Percentiles rank a stretch among this genome's conserved stretches.
Evolutionary conservation across 2,797 vertebrate genomes (phyloP).

Genomic region (Galago senegalensis): DNA sequence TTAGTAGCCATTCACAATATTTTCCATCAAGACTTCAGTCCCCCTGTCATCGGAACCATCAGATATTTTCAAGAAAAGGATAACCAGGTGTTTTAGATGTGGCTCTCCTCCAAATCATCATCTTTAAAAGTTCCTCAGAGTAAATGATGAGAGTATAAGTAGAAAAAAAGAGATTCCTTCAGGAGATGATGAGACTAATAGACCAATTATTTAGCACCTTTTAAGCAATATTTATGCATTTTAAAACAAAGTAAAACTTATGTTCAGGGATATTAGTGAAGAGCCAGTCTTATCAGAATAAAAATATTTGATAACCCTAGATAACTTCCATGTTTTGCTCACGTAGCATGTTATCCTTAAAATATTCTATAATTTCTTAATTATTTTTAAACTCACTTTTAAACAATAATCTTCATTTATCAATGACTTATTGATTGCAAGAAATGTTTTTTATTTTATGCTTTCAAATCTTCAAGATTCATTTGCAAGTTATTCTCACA

Average conservation of each 20-base stretch:
- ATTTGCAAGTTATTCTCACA: constrained; percentile 17
- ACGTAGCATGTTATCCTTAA: not conserved
- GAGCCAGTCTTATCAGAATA: not conserved
- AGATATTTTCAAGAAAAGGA: not conserved
- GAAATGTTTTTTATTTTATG: not conserved
- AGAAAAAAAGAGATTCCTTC: not conserved
- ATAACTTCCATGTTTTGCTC: not conserved
- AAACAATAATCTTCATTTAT: not conserved
- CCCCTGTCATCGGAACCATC: not conserved
- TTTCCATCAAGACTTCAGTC: constrained; percentile 12
- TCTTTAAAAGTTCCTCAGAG: not conserved
- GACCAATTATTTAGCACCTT: not conserved
- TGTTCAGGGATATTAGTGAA: not conserved
- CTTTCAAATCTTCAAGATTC: not conserved
- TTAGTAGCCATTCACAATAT: not conserved
- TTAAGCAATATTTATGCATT: not conserved
- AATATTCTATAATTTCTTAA: not conserved
- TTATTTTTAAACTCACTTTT: constrained; percentile 29
- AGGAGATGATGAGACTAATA: not conserved
- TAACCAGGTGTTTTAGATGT: not conserved
- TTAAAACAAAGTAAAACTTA: not conserved
- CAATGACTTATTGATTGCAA: not conserved
- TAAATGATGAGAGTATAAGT: not conserved
- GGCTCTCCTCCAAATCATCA: not conserved
- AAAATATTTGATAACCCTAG: constrained; percentile 15